A percentile compares a stretch with the other conserved stretches of the same genome.
Evolutionary conservation across 2,113 vertebrate species (phyloP).

Genomic region (Campylorhamphus procurvoides): DNA sequence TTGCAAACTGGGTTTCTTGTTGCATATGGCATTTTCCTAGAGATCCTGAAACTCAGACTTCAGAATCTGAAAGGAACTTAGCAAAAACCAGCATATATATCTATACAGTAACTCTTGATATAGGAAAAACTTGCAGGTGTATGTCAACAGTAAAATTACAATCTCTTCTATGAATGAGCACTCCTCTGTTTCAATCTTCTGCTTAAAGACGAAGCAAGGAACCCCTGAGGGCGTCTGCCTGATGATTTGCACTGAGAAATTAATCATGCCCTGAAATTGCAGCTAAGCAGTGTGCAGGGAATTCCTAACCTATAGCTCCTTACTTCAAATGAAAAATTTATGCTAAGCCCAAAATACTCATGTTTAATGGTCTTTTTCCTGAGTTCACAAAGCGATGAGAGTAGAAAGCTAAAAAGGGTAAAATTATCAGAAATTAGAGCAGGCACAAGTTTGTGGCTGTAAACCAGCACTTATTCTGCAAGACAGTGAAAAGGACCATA

Average conservation of each 20-base stretch:
- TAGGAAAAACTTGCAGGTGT: background rate
- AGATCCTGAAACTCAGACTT: background rate
- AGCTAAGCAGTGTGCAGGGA: conserved; percentile 53
- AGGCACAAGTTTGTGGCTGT: background rate
- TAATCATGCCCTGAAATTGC: conserved; percentile 49
- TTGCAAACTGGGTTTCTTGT: background rate
- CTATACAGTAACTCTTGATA: background rate
- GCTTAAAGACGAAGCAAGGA: conserved; percentile 5
- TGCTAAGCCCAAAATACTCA: background rate
- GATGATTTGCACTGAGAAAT: conserved; percentile 37
- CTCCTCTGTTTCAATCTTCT: conserved; percentile 8
- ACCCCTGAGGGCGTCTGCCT: conserved; percentile 20
- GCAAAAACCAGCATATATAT: background rate
- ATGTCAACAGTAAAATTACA: background rate
- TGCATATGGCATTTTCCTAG: background rate
- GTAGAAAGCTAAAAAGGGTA: background rate
- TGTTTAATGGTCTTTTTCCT: conserved; percentile 22
- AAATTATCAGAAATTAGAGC: background rate
- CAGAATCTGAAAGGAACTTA: background rate
- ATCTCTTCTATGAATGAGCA: background rate
- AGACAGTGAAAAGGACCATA: background rate
- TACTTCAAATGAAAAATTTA: conserved; percentile 33
- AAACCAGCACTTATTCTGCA: background rate
- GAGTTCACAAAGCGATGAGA: background rate
- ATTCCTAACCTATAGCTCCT: conserved; percentile 54